These are phyloP conservation scores for Sturnira hondurensis DNA, from an alignment of 2,113 vertebrate genomes.

Conservation along the genomic window DNA sequence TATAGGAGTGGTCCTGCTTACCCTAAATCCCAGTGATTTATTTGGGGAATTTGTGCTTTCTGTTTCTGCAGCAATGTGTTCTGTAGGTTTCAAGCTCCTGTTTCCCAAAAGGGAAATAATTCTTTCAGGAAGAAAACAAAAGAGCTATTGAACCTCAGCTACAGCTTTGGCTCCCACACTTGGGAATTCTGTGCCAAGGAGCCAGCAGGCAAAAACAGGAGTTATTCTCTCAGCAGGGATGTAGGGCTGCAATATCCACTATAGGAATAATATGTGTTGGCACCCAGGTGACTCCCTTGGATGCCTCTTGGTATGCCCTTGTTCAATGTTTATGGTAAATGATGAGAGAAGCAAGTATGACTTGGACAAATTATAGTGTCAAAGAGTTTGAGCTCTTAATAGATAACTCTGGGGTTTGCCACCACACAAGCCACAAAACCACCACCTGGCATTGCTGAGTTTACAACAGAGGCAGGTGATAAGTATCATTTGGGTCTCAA, in stretches of 20 bases:
- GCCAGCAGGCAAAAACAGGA: background rate
- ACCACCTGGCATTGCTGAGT: background rate
- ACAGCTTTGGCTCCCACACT: background rate
- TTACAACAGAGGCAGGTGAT: fast-evolving
- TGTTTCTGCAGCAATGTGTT: background rate
- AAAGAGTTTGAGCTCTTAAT: background rate
- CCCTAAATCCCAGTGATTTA: background rate
- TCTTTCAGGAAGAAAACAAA: background rate
- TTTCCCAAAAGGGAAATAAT: background rate
- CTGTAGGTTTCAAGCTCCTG: background rate
- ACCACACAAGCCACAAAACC: background rate
- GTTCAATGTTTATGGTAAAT: background rate
- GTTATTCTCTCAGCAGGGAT: background rate
- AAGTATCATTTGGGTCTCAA: background rate
- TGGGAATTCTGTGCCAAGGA: background rate
- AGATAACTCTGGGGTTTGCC: background rate
- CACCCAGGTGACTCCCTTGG: background rate
- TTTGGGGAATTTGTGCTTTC: background rate
- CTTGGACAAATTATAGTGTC: background rate
- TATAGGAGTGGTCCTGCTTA: background rate
- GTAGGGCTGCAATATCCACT: fast-evolving
- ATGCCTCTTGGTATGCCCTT: background rate
- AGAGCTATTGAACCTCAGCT: background rate
- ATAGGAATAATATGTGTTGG: background rate
- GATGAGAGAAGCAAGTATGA: background rate